Percentiles rank a stretch among this genome's conserved stretches.
phyloP scores from a whole-genome alignment of 2,888 invertebrate species.

The Helicoverpa assulta region DNA sequence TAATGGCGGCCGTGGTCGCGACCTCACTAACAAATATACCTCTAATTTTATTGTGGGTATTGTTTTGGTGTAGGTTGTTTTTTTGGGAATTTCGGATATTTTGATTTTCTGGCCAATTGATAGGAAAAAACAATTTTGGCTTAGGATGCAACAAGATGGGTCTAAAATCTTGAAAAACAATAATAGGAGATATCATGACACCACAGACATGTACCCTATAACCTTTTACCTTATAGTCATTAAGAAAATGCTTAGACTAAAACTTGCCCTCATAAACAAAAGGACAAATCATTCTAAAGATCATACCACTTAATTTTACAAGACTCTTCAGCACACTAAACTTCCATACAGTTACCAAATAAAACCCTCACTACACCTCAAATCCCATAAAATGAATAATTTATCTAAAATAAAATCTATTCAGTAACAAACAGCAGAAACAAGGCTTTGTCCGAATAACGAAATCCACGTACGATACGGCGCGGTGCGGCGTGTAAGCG shows the following conservation, averaged over 20 bases:
- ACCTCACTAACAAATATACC: constrained; percentile 46
- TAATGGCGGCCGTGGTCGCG: constrained; percentile 69
- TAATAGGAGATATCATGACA: no score
- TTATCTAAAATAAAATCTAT: constrained; percentile 58
- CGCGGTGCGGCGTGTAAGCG: constrained; percentile 60
- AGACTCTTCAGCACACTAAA: neutral
- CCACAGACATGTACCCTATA: no score
- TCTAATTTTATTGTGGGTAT: constrained; percentile 43
- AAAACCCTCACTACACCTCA: constrained; percentile 11
- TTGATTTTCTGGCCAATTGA: no score
- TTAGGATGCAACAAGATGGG: no score
- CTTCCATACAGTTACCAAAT: neutral
- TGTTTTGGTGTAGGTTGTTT: constrained; percentile 9
- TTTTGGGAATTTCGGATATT: no score
- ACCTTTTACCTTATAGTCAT: no score
- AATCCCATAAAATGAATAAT: constrained; percentile 49
- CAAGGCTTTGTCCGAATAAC: constrained; percentile 60
- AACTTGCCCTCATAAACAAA: no score
- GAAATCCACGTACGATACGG: constrained; percentile 62
- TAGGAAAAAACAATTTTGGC: no score
- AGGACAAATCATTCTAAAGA: no score
- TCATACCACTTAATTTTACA: no score
- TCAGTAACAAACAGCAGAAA: constrained; percentile 34
- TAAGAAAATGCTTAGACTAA: no score
- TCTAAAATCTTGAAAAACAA: no score